Evolutionary conservation across 64 coral and sea anemone genomes (phyloP), one percentile per base, ranked within the genome.

Genomic region (Hydrozoanthus tunicans): DNA sequence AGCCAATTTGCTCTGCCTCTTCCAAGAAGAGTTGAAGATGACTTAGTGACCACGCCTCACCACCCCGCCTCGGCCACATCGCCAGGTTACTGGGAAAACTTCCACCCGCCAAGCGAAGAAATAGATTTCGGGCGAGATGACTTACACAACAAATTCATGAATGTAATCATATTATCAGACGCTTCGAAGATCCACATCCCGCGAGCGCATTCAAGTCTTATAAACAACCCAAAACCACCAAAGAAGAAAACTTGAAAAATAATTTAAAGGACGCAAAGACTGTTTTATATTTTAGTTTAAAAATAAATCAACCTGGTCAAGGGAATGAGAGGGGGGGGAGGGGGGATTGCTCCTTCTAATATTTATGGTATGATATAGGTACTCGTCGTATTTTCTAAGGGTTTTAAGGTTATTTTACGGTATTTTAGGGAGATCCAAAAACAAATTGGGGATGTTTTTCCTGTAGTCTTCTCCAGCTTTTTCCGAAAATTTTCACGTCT

Each of bases 1-100:
- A 88, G 74, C 84, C 67, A 73, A 26, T 88, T 74, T 57, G 24
- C 84, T 7, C 84, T 88, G 58, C 84, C 84, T 88, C 84, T 88
- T 61, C 84, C 84, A 61, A 59, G 67, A 27, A 72, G 68, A 3
- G 7, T 73, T 73, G 67, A 59, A 59, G 51, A 73, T 26, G 26
- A 73, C 69, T 8, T 69, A 7, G 55, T 73, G 0, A 12, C 15
- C 56, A 23, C 67, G 54, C 55, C 84, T 51, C 68, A 60, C 23
- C 15, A 59, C 13, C 84, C 55, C 5, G 20, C 56, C 10, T 88
- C 84, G 12, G 69, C 84, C 66, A 88, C 69, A 11, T 88, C 84
- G 7, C 69, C 84, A 59, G 84, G 84, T 13, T 88, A 58, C n/a
- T 88, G 69, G 69, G 84, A 88, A 74, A 73, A 73, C 68, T 9